Base-by-base conservation (phyloP, 2,888 invertebrate genomes). In the Lasioglossum leucozonium region DNA sequence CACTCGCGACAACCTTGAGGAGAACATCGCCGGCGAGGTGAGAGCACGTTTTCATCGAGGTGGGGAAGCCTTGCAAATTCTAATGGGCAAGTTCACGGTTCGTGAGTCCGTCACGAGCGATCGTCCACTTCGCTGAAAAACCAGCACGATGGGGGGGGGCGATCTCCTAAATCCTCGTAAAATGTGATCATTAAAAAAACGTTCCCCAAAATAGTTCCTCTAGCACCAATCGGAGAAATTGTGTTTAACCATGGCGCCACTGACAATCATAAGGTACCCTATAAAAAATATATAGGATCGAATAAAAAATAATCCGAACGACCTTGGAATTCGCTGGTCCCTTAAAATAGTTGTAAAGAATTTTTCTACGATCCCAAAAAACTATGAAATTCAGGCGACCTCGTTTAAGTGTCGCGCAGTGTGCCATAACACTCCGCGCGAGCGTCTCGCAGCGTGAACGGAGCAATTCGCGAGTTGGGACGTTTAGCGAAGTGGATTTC, bases 61-160 rank as follows among this genome's bases (percentile, higher is more conserved):
- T 47, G 76, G 71, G 76, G 85, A 89, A 81, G 86, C 79, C 86
- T 81, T 78, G 83, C 86, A 79, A 88, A 90, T 89, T 88, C 88
- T 90, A 90, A 87, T 86, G 77, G 79, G 75, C 90, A 90, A 90
- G 90, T 90, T 90, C 90, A 90, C 84, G 90, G 90, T 88, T 90
- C 88, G 34, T 34, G 65, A 65, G 62, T 80, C 76, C 85, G 84
- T 79, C 77, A 81, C 78, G 47, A 78, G 76, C 67, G 55, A 13
- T 42, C 73, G 85, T 77, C 77, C 77, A 67, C 67, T 67, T 67
- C 67, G 37, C 18, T 34, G 6, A 18, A 26, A 58, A n/a, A n/a
- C n/a, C 13, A 58, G 2, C 22, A 2, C 22, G 58, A 16, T 16
- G 26, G 58, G 5, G 26, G 5, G 1, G 26, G 26, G 26, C 58